Percentiles rank a stretch among this genome's conserved stretches.
Conservation (phyloP, 2,113 vertebrate species). For the Heterotis niloticus region DNA sequence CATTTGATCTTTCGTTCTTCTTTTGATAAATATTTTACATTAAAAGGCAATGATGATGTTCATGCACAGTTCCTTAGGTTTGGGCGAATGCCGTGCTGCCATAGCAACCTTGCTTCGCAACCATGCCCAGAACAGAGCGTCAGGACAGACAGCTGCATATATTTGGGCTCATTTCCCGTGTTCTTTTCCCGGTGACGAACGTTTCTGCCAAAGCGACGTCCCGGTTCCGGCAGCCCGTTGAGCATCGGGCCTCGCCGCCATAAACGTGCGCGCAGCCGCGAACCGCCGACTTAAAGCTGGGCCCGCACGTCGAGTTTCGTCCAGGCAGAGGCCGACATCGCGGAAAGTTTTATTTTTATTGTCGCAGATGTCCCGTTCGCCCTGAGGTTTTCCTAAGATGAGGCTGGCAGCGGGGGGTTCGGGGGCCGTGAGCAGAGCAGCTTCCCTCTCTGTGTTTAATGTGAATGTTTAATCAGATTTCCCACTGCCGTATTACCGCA, state of each 20-base stretch:
- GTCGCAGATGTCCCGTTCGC: not conserved
- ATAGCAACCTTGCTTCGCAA: not conserved
- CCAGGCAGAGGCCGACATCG: not conserved
- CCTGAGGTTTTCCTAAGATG: not conserved
- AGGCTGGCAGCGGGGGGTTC: not conserved
- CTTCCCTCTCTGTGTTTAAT: slow-evolving; percentile 7
- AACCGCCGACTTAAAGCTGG: not conserved
- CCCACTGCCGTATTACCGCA: slow-evolving; percentile 29
- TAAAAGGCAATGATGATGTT: not conserved
- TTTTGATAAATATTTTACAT: too few species aligned
- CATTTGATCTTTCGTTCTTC: not conserved
- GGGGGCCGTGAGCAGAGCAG: not conserved
- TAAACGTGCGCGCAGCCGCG: not conserved
- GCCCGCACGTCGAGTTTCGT: not conserved
- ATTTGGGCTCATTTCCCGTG: not conserved
- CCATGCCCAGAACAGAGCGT: not conserved
- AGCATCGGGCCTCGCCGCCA: too few species aligned
- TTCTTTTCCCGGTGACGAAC: not conserved
- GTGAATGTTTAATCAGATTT: not conserved
- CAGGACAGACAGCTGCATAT: not conserved
- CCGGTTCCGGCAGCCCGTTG: not conserved
- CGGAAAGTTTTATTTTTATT: slow-evolving; percentile 10
- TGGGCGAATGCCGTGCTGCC: not conserved
- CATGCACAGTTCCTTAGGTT: not conserved
- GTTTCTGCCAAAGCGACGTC: too few species aligned